Evolutionary conservation across 2,888 invertebrate species (phyloP).

Genomic region (Argyra leucocephala): DNA sequence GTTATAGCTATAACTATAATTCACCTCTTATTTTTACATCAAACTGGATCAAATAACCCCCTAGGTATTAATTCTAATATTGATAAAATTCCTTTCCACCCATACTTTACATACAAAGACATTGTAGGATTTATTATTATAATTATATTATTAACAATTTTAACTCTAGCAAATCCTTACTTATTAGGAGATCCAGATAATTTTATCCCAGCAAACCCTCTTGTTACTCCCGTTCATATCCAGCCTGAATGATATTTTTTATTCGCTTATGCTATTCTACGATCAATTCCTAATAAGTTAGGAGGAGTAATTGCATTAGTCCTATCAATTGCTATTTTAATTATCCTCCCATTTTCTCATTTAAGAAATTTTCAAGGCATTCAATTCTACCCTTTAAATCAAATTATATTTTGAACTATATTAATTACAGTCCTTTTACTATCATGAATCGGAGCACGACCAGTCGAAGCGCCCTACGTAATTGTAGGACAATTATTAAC

Average conservation of each 20-base stretch:
- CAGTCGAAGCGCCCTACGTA: constrained; percentile 59
- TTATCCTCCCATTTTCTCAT: constrained; percentile 50
- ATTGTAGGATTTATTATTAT: constrained; percentile 50
- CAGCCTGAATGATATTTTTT: constrained; percentile 81
- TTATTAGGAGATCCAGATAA: constrained; percentile 62
- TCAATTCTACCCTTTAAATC: constrained; percentile 53
- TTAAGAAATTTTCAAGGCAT: constrained; percentile 50
- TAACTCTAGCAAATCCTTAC: constrained; percentile 57
- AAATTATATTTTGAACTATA: constrained; percentile 53
- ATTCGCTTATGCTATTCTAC: constrained; percentile 72
- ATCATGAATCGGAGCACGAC: constrained; percentile 63
- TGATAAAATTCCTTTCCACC: constrained; percentile 58
- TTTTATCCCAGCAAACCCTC: constrained; percentile 49
- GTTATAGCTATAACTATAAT: constrained; percentile 52
- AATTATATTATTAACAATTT: constrained; percentile 44
- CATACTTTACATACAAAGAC: constrained; percentile 55
- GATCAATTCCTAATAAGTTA: constrained; percentile 70
- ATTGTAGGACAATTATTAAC: constrained; percentile 53
- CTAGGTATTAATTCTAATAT: constrained; percentile 68
- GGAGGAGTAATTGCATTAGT: constrained; percentile 52
- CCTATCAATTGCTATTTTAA: constrained; percentile 57
- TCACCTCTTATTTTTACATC: constrained; percentile 56
- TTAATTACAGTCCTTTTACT: constrained; percentile 50
- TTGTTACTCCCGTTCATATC: constrained; percentile 60
- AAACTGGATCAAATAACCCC: constrained; percentile 60